phyloP scores from a whole-genome alignment of 2,113 vertebrate species.

The Anas platyrhynchos region DNA sequence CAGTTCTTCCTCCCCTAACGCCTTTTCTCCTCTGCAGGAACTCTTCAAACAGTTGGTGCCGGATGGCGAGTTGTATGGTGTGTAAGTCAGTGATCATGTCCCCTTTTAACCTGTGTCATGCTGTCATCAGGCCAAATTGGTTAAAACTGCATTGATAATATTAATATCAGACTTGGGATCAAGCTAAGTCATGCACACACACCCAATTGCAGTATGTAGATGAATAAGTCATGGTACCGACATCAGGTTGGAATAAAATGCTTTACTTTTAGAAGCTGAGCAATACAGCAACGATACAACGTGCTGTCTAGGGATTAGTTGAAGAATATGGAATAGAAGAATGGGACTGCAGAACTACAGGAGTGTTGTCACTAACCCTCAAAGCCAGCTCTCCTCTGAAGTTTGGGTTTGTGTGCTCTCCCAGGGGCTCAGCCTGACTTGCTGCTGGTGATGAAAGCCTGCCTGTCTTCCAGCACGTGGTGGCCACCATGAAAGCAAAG shows the following conservation, averaged over 20 bases:
- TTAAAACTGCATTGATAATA: not conserved
- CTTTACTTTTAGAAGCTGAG: not conserved
- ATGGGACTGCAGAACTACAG: not conserved
- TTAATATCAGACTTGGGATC: not conserved
- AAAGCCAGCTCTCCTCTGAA: not conserved
- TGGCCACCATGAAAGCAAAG: not conserved
- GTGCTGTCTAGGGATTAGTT: not conserved
- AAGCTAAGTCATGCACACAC: not conserved
- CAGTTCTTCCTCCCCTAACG: not conserved
- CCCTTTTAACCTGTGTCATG: not conserved
- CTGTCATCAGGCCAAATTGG: not conserved
- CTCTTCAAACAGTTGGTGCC: not conserved
- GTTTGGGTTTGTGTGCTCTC: not conserved
- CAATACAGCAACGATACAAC: not conserved
- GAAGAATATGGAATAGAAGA: not conserved
- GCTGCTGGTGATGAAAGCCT: not conserved
- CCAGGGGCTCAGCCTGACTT: rapidly evolving
- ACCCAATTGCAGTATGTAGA: not conserved
- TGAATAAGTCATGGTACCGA: not conserved
- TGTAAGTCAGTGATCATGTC: not conserved
- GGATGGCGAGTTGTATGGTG: not conserved
- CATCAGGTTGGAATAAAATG: not conserved
- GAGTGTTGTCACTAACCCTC: not conserved
- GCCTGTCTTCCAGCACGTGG: too few species aligned
- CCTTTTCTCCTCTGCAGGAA: not conserved